Evolutionary conservation across 2,888 invertebrate species (phyloP), one percentile per base, ranked within the genome.

Genomic region (Catocala nupta): DNA sequence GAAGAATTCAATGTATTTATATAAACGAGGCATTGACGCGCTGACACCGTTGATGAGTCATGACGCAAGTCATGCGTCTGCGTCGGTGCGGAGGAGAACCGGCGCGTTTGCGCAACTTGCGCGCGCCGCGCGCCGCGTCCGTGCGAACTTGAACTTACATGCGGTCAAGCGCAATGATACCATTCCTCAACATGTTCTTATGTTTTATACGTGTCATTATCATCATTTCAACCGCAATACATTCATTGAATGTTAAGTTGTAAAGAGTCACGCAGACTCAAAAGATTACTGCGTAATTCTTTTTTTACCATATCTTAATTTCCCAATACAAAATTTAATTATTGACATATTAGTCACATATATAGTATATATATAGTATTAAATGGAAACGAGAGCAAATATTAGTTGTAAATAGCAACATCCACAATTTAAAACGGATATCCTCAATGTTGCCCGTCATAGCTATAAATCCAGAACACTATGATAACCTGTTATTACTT

Each of bases 21-120:
- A 86, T 83, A 85, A 88, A 87, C 87, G 85, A 89, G 83, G 81
- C 82, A 87, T 89, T 88, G 88, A 88, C 82, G 81, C 81, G 84
- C 83, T 88, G 87, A 87, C 87, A 87, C 77, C 81, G 81, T 77
- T 89, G 88, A 90, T 90, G 91, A 90, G 86, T 90, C 88, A 90
- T 86, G 83, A 83, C 80, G 81, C 83, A 80, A 81, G 82, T 81
- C 76, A 81, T 80, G 79, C 79, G 80, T 78, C 75, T 80, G 68
- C 70, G 73, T 77, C 75, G 78, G 75, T 68, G 77, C 64, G 48
- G 55, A 73, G 74, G 74, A 76, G 72, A 70, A 65, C 73, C 72
- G 65, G 64, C 68, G 77, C 77, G 80, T 82, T 88, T 89, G 84
- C 84, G 83, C 87, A 89, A 89, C 84, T 56, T 65, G 65, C 61